Base-by-base conservation (phyloP, 2,113 vertebrate genomes). In the Hylia prasina region DNA sequence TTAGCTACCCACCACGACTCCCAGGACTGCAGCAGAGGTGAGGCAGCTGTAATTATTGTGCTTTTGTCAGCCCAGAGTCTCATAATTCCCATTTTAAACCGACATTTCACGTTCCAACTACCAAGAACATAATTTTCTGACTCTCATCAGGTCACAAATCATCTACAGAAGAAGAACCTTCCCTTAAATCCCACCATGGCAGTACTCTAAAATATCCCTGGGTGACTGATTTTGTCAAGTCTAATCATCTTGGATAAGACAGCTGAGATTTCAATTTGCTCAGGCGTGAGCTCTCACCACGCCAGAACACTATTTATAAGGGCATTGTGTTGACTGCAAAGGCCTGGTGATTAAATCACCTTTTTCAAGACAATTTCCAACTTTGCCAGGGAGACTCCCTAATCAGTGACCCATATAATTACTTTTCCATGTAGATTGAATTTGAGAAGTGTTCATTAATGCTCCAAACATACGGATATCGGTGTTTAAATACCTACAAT, bases 361-460 rank as follows among this genome's bases (percentile, higher is more conserved):
- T 87, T 91, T 84, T 90, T 22, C 90, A 64, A 91, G 53, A 71
- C 70, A 33, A 87, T 90, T 81, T 87, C 54, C 50, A 87, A 2
- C 56, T 79, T 60, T 56, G 37, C 63, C 40, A 72, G 33, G 37
- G 81, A 94, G 73, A 64, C 48, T 96, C 73, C 66, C 53, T 48
- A 45, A 68, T 71, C 95, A 82, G 19, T 75, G 90, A 96, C 77
- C 84, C 85, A 25, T 42, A 15, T 68, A 94, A 96, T 88, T 85
- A 65, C 40, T 85, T 91, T 11, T 47, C 66, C 63, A 8, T n/a
- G 47, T 82, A 89, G 84, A 82, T 1, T 53, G 44, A 75, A 76
- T 54, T 60, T 40, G 16, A 69, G 19, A 78, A 60, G 33, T 76
- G 10, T 78, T 91, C 56, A 54, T 53, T 89, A 87, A 90, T 57